Percentiles rank a stretch among this genome's conserved stretches.
Evolutionary conservation across 92 coral and sea anemone genomes (phyloP).

Genomic region (Actinernus sp.): DNA sequence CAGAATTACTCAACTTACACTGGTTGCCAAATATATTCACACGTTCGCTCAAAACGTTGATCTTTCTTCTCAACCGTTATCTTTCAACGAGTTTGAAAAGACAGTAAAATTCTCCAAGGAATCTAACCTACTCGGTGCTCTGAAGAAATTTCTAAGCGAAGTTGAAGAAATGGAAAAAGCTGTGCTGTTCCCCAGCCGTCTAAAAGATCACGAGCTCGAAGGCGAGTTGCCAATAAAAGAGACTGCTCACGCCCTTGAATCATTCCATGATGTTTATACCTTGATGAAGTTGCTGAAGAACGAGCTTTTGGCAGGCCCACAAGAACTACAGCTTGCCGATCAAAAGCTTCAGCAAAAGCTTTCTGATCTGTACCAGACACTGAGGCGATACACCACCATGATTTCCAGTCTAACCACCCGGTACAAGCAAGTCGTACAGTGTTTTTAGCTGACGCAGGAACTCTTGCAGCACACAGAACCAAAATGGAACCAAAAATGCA

Average conservation of each 20-base stretch:
- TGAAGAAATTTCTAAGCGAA: conserved; percentile 69
- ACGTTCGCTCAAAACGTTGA: conserved; percentile 35
- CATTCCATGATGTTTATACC: conserved; percentile 67
- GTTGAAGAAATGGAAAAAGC: conserved; percentile 84
- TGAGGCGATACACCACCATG: conserved; percentile 52
- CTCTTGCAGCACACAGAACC: no score
- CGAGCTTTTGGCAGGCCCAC: conserved; percentile 66
- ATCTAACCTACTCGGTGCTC: conserved; percentile 47
- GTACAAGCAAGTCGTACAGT: conserved; percentile 76
- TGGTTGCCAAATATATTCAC: conserved; percentile 70
- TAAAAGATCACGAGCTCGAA: conserved; percentile 51
- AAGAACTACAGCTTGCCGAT: conserved; percentile 43
- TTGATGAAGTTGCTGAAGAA: conserved; percentile 64
- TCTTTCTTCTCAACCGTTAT: conserved; percentile 16
- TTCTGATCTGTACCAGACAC: conserved; percentile 49
- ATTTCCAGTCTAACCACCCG: conserved; percentile 67
- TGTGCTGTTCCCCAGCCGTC: conserved; percentile 75
- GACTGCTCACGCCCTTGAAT: conserved; percentile 15
- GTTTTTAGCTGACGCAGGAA: no score
- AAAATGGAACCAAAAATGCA: no score
- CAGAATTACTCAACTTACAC: conserved; percentile 66
- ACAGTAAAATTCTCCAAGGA: conserved; percentile 23
- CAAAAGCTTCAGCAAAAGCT: conserved; percentile 67
- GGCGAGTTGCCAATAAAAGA: conserved; percentile 30
- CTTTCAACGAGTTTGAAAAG: conserved; percentile 67